Evolutionary conservation across 2,888 invertebrate genomes (phyloP), one percentile per base, ranked within the genome.

Genomic region (Tetragnatha montana): DNA sequence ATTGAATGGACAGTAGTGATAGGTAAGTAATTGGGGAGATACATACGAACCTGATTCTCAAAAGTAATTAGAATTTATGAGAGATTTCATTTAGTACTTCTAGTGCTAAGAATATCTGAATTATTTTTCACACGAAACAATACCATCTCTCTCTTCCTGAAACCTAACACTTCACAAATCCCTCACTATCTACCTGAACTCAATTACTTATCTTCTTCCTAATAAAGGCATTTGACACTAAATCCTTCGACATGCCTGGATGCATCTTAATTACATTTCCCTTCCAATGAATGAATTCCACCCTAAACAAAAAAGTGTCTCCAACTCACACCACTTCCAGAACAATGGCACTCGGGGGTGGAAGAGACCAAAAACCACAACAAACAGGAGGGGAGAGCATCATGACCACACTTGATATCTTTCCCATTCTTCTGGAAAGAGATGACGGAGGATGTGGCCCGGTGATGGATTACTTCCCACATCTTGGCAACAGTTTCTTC

Each of bases 401-500:
- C 10, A 10, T 76, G 85, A 70, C 78, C 85, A 79, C 71, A 78
- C 78, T 50, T 79, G 78, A 85, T 74, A 71, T 70, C 49, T 22
- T 49, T 22, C 71, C 80, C 68, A 87, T 81, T 80, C 80, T 76
- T 69, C 76, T 47, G 22, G 21, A 68, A n/a, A 47, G n/a, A 49
- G 35, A 71, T 19, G 76, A 21, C 51, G 14, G 22, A 21, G 49
- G 81, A 81, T 83, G 68, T 75, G 76, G 69, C 19, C 8, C 22
- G 51, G 7, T 87, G 87, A 87, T 87, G 51, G 87, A 87, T 87
- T 51, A 75, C 81, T 87, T 87, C 81, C 87, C 87, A 8, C 50
- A 75, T 81, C 14, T 50, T 35, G 22, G 19, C 10, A n/a, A 22
- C 49, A 12, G 69, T n/a, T 17, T 70, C 81, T 81, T 81, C 81